These are phyloP conservation scores for Empis stercorea DNA, from an alignment of 2,888 invertebrate genomes.

Conservation along the genomic window DNA sequence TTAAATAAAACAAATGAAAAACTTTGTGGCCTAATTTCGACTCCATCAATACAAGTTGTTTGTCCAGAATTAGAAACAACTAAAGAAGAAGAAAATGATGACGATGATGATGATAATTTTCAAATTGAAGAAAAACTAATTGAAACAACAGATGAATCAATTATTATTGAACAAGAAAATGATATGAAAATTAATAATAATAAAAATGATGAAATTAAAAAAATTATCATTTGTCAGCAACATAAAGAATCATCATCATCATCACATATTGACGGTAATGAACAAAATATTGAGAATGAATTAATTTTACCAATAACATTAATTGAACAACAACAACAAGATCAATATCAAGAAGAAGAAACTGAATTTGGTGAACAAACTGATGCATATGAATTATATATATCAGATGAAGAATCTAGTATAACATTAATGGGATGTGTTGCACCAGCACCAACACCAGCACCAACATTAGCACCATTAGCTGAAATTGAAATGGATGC, in stretches of 20 bases:
- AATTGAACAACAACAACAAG: too few species aligned
- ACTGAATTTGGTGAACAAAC: constrained; percentile 24
- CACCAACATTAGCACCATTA: constrained; percentile 46
- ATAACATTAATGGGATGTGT: constrained; percentile 23
- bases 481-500: constrained; percentile 58
- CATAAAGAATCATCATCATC: too few species aligned
- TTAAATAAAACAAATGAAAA: constrained; percentile 12
- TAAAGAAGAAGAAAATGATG: too few species aligned
- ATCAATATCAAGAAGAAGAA: constrained; percentile 31
- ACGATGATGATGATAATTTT: too few species aligned
- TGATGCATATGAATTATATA: constrained; percentile 27
- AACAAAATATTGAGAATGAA: constrained; percentile 11
- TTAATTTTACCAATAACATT: constrained; percentile 34
- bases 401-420: constrained; percentile 23
- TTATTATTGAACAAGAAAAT: constrained; percentile 13
- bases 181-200: constrained; percentile 1
- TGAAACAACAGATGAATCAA: neutral
- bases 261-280: constrained; percentile 2
- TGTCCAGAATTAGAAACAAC: too few species aligned
- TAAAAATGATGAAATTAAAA: constrained; percentile 1
- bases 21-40: constrained; percentile 4
- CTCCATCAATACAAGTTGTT: neutral
- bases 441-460: constrained; percentile 33
- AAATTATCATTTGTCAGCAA: too few species aligned
- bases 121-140: too few species aligned